phyloP scores from a whole-genome alignment of 1,140 invertebrate species.

The Scaptomyza montana region DNA sequence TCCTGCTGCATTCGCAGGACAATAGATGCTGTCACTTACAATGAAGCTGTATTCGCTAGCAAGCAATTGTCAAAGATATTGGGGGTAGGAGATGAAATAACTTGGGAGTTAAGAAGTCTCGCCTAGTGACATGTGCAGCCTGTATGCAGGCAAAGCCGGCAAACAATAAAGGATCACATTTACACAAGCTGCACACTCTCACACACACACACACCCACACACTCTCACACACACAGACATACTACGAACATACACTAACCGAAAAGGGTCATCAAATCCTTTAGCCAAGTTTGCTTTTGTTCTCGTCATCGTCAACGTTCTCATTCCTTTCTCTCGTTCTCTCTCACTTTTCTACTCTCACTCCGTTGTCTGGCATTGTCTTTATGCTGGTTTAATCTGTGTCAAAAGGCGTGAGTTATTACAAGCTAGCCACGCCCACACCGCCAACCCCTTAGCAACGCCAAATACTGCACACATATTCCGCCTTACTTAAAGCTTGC shows the following conservation, averaged over 20 bases:
- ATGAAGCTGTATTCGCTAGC: conserved; percentile 39
- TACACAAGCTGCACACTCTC: conserved; percentile 38
- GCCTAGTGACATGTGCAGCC: conserved; percentile 46
- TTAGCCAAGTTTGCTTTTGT: conserved; percentile 58
- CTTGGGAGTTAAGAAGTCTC: conserved; percentile 25
- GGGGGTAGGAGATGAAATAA: not conserved
- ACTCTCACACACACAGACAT: not conserved
- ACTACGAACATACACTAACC: not conserved
- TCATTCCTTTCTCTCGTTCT: not conserved
- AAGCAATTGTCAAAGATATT: conserved; percentile 5
- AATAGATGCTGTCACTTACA: conserved; percentile 48
- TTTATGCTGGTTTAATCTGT: conserved; percentile 79
- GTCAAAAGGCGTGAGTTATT: conserved; percentile 82
- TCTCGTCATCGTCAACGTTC: conserved; percentile 45
- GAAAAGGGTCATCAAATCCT: conserved; percentile 57
- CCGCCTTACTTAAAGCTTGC: conserved; percentile 22
- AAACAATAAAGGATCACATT: conserved; percentile 63
- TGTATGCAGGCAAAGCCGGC: conserved; percentile 40
- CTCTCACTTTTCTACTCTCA: not conserved
- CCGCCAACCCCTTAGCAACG: conserved; percentile 15
- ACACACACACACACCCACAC: conserved; percentile 9
- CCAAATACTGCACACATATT: conserved; percentile 33
- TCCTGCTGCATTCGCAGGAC: conserved; percentile 27
- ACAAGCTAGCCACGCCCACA: conserved; percentile 67
- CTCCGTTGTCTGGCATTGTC: conserved; percentile 43